phyloP scores from a whole-genome alignment of 2,888 invertebrate species.

The Stenodema calcarata region DNA sequence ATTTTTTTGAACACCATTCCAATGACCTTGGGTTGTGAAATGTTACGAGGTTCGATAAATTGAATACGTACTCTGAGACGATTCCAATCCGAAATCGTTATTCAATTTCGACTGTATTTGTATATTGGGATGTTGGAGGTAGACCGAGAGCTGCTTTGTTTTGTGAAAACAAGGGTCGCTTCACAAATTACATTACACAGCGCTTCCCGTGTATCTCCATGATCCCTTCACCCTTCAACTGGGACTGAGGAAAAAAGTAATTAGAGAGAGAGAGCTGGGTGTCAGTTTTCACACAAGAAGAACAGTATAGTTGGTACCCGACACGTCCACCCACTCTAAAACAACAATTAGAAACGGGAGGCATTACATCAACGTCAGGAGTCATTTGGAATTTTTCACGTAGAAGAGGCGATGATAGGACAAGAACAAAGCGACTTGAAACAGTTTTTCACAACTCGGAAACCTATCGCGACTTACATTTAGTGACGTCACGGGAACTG shows the following conservation, averaged over 20 bases:
- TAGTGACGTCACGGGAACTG: neutral
- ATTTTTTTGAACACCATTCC: too few relatives aligned
- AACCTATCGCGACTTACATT: neutral
- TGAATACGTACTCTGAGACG: too few relatives aligned
- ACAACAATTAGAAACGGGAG: conserved; percentile 11
- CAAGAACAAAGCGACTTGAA: neutral
- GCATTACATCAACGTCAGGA: conserved; percentile 8
- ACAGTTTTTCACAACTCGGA: neutral
- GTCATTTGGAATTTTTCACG: neutral
- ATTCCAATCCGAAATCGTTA: neutral
- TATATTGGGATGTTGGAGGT: neutral
- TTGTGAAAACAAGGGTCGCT: neutral
- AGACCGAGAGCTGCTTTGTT: neutral
- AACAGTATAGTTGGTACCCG: neutral
- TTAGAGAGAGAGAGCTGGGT: neutral
- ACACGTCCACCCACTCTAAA: conserved; percentile 6
- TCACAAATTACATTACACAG: neutral
- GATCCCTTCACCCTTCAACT: neutral
- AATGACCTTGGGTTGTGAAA: too few relatives aligned
- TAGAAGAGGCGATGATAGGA: neutral
- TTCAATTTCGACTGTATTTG: neutral
- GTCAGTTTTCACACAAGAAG: conserved; percentile 12
- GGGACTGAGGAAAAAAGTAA: neutral
- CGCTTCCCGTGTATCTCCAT: neutral
- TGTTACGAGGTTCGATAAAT: too few relatives aligned